A percentile compares a stretch with the other conserved stretches of the same genome.
Conservation (phyloP, 2,888 invertebrate species). For the Coenonympha arcania region DNA sequence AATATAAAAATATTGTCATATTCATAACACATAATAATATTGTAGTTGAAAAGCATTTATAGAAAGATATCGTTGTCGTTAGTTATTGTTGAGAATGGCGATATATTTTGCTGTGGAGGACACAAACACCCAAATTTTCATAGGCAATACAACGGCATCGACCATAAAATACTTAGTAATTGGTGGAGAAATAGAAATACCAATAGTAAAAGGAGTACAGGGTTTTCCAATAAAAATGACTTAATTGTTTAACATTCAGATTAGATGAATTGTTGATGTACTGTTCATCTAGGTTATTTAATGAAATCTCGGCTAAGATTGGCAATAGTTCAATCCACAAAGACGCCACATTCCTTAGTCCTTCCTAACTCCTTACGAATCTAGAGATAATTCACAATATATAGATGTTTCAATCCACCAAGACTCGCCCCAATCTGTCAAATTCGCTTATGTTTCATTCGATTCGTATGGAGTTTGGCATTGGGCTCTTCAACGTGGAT, state of each 20-base stretch:
- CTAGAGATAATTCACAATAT: slow-evolving; percentile 27
- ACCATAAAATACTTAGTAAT: too few relatives aligned
- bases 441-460: too few relatives aligned
- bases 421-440: too few relatives aligned
- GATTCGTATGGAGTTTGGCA: too few relatives aligned
- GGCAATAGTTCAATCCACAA: too few relatives aligned
- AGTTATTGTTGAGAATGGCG: background rate
- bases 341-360: too few relatives aligned
- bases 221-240: background rate
- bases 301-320: too few relatives aligned
- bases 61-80: background rate
- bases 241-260: background rate
- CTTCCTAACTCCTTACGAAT: too few relatives aligned
- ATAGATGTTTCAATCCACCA: too few relatives aligned
- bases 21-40: background rate
- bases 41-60: background rate
- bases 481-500: too few relatives aligned
- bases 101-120: slow-evolving; percentile 6
- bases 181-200: slow-evolving; percentile 2
- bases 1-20: background rate
- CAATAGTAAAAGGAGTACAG: background rate
- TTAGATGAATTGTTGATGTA: too few relatives aligned
- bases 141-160: background rate
- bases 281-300: too few relatives aligned
- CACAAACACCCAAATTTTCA: slow-evolving; percentile 5